Evolutionary conservation across 1,140 invertebrate genomes (phyloP), one percentile per base, ranked within the genome.

Genomic region (Zaprionus ghesquierei): DNA sequence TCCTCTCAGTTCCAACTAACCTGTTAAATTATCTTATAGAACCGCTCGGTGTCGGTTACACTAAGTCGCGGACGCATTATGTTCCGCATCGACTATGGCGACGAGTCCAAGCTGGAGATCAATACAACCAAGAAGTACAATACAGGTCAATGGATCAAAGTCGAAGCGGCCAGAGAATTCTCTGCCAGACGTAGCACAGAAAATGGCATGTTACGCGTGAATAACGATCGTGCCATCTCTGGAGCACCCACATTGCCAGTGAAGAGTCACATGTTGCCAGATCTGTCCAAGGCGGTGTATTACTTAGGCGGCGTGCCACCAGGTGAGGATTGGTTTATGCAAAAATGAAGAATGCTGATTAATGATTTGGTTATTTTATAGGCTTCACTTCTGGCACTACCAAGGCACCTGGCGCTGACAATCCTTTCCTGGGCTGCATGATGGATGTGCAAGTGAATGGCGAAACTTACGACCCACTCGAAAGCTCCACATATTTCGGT

Each of bases 231-330:
- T 49, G 94, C 94, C 58, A 94, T 95, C 29, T 92, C 89, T 31
- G 95, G 94, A 3, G 94, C 94, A 2, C 94, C 95, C 2, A 93
- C 94, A 0, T 94, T 94, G 5, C 95, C 94, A 3, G 92, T 94
- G 46, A 79, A 92, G n/a, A 92, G 93, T 46, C 90, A 92, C 12
- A 91, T 93, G 65, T 94, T 96, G 41, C 95, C 95, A 3, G 95
- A 96, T 90, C 92, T 96, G 31, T 91, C 92, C 0, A 91, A 92
- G 60, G 94, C 94, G 0, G 92, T 94, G 35, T 96, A 95, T 85
- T 97, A 96, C 90, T 93, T 97, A 75, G 97, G 97, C 8, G 97
- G 97, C 0, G 93, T 96, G 9, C 95, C 97, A 18, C 96, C 96
- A 3, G 95, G 95, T 79, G 94, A 94, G 74, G 2, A 38, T 35